These are phyloP conservation scores for Myocastor coypus DNA, from an alignment of 2,113 vertebrate species.

Conservation along the genomic window DNA sequence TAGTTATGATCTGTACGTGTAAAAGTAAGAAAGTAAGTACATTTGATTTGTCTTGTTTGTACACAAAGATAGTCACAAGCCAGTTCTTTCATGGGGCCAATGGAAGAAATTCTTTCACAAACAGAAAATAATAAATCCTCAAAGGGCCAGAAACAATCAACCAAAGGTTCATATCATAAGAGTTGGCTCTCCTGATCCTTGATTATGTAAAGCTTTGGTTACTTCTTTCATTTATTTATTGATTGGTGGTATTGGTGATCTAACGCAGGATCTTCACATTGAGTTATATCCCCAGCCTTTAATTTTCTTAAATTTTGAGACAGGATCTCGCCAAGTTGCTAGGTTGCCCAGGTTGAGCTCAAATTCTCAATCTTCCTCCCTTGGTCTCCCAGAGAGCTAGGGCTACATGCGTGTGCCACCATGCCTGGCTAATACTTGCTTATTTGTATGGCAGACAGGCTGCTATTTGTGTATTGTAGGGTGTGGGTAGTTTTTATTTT, in stretches of 20 bases:
- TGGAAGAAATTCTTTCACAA: conserved; percentile 9
- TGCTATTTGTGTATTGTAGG: not conserved
- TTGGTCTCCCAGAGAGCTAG: not conserved
- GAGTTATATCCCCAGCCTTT: not conserved
- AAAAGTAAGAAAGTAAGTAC: conserved; percentile 45
- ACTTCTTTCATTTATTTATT: not conserved
- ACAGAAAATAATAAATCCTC: not conserved
- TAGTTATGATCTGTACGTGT: not conserved
- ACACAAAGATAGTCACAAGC: not conserved
- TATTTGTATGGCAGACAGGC: not conserved
- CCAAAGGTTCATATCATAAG: not conserved
- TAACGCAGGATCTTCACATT: not conserved
- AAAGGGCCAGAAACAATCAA: not conserved
- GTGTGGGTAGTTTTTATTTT: not conserved
- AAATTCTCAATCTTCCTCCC: not conserved
- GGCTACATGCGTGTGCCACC: not conserved
- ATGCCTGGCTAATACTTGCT: not conserved
- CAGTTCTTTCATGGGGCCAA: not conserved
- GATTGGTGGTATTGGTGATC: not conserved
- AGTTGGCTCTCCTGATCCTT: not conserved
- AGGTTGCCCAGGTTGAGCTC: not conserved
- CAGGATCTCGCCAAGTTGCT: not conserved
- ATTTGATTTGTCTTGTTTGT: not conserved
- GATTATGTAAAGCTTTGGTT: conserved; percentile 10
- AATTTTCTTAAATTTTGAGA: not conserved